Conservation (phyloP, 1,140 invertebrate species). For the Drosophila ananassae region DNA sequence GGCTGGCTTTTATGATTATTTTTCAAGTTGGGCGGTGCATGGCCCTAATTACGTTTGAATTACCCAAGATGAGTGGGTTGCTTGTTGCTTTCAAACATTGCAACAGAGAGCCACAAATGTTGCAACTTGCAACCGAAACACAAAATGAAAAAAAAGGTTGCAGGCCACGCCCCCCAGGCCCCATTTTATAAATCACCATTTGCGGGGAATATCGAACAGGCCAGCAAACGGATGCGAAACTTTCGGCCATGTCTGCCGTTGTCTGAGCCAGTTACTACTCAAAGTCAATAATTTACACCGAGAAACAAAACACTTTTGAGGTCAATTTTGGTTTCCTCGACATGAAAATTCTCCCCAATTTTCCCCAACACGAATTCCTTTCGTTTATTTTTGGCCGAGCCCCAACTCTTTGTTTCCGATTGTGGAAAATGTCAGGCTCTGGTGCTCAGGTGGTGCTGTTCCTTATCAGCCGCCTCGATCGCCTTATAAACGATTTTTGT, state of each 20-base stretch:
- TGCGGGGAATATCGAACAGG: conserved; percentile 43
- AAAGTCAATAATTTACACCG: conserved; percentile 25
- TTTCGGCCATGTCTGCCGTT: conserved; percentile 9
- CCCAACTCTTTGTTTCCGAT: conserved; percentile 11
- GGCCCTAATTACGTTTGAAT: conserved; percentile 61
- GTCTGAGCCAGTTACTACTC: not conserved
- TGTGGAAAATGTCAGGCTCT: conserved; percentile 47
- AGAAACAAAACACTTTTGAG: conserved; percentile 23
- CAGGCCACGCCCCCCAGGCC: conserved; percentile 45
- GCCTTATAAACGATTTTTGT: conserved; percentile 64
- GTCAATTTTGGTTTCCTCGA: conserved; percentile 12
- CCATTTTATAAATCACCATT: conserved; percentile 61
- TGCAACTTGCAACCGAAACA: conserved; percentile 9
- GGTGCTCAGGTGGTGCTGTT: not conserved
- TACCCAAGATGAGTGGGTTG: conserved; percentile 31
- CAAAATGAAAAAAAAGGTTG: conserved; percentile 37
- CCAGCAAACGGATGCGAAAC: conserved; percentile 23
- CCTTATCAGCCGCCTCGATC: conserved; percentile 46
- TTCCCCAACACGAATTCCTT: conserved; percentile 38
- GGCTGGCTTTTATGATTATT: conserved; percentile 13
- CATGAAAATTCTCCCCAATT: conserved; percentile 32
- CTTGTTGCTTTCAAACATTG: conserved; percentile 58
- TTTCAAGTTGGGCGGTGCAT: conserved; percentile 23
- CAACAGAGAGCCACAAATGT: not conserved
- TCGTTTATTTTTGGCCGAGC: conserved; percentile 31